These are phyloP conservation scores for Oreortyx pictus DNA, from an alignment of 2,797 vertebrate species.

Conservation along the genomic window DNA sequence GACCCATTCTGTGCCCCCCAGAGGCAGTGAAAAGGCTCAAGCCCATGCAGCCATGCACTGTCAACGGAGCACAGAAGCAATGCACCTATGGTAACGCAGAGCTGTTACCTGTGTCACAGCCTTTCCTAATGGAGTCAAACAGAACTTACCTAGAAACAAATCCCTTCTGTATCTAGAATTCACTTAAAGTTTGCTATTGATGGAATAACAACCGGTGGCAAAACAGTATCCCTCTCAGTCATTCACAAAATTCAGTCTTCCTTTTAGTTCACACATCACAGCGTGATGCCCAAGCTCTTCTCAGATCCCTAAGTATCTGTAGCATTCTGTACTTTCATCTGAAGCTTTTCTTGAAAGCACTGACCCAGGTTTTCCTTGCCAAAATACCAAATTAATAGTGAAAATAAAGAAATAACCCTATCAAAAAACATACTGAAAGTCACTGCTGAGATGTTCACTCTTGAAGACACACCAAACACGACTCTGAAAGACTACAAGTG, in stretches of 20 bases:
- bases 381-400: neutral
- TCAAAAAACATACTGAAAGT: neutral
- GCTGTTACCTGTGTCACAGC: neutral
- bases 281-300: neutral
- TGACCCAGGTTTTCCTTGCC: neutral
- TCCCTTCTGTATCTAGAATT: neutral
- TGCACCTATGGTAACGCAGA: neutral
- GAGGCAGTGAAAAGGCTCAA: neutral
- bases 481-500: neutral
- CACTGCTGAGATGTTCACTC: neutral
- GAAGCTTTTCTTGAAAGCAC: neutral
- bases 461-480: neutral
- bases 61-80: neutral
- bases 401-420: neutral
- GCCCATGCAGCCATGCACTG: neutral
- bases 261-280: neutral
- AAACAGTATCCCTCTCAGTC: neutral
- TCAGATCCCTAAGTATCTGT: neutral
- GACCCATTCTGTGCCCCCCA: neutral
- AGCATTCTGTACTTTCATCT: neutral
- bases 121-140: neutral
- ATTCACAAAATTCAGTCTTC: neutral
- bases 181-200: neutral
- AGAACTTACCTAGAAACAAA: neutral
- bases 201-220: neutral